phyloP scores from a whole-genome alignment of 2,888 invertebrate genomes.

The Notocelia uddmanniana region DNA sequence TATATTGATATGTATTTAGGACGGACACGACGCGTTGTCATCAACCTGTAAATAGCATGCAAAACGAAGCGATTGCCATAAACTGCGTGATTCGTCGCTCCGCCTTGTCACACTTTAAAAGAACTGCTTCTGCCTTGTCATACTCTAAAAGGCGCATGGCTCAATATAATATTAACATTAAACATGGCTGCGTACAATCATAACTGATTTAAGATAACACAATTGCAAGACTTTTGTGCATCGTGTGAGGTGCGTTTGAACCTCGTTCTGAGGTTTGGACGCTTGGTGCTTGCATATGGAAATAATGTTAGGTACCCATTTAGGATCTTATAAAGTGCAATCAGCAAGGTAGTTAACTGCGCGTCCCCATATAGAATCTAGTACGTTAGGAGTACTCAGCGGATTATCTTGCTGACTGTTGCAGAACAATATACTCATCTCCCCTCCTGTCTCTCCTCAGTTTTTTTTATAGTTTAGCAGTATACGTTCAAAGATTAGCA shows the following conservation, averaged over 20 bases:
- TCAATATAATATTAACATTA: conserved; percentile 40
- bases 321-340: conserved; percentile 1
- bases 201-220: conserved; percentile 30
- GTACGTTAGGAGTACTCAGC: not conserved
- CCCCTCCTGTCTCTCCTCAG: not conserved
- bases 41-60: conserved; percentile 66
- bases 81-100: conserved; percentile 52
- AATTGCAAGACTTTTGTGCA: not conserved
- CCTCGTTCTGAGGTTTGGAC: not conserved
- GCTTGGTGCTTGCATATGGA: not conserved
- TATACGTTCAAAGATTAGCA: conserved; percentile 30
- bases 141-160: conserved; percentile 49
- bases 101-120: conserved; percentile 58
- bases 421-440: not conserved
- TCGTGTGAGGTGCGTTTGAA: not conserved
- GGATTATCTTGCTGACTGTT: not conserved
- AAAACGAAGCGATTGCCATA: conserved; percentile 67
- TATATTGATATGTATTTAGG: conserved; percentile 29
- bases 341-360: not conserved
- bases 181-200: conserved; percentile 17
- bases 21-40: conserved; percentile 38
- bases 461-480: not conserved
- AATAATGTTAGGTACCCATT: not conserved
- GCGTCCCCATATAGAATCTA: not conserved
- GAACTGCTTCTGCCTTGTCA: conserved; percentile 40